A percentile compares a stretch with the other conserved stretches of the same genome.
These are phyloP conservation scores for Paratrypauchen microcephalus DNA, from an alignment of 2,797 vertebrate genomes.

Conservation along the genomic window DNA sequence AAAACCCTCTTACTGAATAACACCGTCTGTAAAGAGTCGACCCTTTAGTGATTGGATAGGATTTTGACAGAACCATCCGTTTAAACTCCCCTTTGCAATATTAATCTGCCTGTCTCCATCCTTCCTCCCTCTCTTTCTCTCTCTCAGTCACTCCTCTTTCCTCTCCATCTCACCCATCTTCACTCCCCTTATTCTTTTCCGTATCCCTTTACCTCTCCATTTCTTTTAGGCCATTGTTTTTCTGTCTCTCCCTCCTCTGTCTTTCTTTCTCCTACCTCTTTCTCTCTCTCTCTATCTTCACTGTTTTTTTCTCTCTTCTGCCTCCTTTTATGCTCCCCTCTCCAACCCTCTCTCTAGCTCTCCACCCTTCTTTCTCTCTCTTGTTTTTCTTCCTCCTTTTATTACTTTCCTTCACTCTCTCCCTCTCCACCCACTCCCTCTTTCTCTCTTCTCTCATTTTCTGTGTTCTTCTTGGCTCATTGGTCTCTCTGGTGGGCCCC, in stretches of 20 bases:
- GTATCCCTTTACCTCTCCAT: too few species aligned
- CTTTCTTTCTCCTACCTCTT: background rate
- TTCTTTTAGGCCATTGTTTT: too few species aligned
- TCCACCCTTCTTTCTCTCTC: background rate
- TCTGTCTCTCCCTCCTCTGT: too few species aligned
- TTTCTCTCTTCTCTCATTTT: background rate
- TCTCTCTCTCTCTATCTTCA: background rate
- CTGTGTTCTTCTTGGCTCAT: conserved; percentile 8
- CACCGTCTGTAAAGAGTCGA: background rate
- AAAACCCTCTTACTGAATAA: background rate
- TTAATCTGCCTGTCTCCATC: background rate
- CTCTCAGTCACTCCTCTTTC: too few species aligned
- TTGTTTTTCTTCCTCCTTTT: background rate
- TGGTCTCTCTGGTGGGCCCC: conserved; percentile 3
- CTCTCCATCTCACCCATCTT: background rate
- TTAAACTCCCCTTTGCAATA: background rate
- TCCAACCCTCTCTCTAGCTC: background rate
- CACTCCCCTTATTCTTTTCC: background rate
- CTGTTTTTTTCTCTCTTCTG: background rate
- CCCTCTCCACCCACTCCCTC: background rate
- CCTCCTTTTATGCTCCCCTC: background rate
- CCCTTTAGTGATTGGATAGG: background rate
- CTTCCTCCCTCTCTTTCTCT: background rate
- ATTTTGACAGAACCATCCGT: background rate
- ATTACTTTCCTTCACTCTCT: background rate